A percentile compares a stretch with the other conserved stretches of the same genome.
phyloP scores from a whole-genome alignment of 2,888 invertebrate genomes.

The Agonopterix subpropinquella region DNA sequence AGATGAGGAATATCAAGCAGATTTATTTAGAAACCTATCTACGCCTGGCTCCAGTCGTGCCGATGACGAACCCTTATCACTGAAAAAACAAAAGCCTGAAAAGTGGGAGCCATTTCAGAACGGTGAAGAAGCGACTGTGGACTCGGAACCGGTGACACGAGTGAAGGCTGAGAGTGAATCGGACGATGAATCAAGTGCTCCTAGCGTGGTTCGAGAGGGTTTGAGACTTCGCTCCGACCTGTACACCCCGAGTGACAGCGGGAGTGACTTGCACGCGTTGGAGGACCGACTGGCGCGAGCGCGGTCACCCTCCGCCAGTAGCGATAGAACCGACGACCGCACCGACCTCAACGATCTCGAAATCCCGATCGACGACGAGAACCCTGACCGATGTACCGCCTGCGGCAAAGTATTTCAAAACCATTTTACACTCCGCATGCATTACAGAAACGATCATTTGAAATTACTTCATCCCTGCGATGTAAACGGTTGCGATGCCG shows the following conservation, averaged over 20 bases:
- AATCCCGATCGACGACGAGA: conserved; percentile 91
- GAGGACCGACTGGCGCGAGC: conserved; percentile 71
- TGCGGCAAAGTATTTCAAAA: conserved; percentile 94
- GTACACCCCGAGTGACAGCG: conserved; percentile 70
- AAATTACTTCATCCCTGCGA: conserved; percentile 93
- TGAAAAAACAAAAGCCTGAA: conserved; percentile 68
- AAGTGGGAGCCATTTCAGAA: conserved; percentile 65
- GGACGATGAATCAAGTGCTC: conserved; percentile 66
- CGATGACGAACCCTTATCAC: conserved; percentile 61
- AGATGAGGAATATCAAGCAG: conserved; percentile 63
- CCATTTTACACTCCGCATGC: conserved; percentile 92
- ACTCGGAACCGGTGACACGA: conserved; percentile 54
- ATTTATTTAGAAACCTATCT: conserved; percentile 62
- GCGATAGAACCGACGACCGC: conserved; percentile 59
- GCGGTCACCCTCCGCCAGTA: conserved; percentile 62
- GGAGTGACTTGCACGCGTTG: conserved; percentile 68
- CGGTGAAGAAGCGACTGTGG: conserved; percentile 56
- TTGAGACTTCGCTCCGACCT: conserved; percentile 61
- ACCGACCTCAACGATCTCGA: conserved; percentile 76
- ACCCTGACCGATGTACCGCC: conserved; percentile 89
- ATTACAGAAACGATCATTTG: conserved; percentile 93
- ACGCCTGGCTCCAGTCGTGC: conserved; percentile 55
- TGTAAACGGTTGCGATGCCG: conserved; percentile 92
- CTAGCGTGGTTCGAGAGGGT: conserved; percentile 67
- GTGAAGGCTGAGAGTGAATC: conserved; percentile 72